Evolutionary conservation across 2,797 vertebrate genomes (phyloP).

Genomic region (Natrix natrix): DNA sequence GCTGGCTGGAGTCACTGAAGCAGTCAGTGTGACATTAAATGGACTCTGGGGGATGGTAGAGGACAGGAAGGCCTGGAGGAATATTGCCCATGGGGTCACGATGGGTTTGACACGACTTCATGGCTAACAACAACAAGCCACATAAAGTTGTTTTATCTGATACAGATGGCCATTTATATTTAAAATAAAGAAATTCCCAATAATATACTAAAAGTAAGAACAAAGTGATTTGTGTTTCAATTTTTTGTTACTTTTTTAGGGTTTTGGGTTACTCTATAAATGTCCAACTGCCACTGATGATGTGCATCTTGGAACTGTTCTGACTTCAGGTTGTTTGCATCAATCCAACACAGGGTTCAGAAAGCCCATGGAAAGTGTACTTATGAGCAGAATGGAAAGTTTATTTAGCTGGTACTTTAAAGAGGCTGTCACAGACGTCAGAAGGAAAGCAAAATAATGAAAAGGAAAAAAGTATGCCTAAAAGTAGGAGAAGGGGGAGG

Average conservation of each 20-base stretch:
- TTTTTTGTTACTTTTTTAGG: not conserved
- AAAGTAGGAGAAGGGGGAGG: not conserved
- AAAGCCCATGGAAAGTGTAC: conserved; percentile 51
- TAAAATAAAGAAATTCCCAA: conserved; percentile 2
- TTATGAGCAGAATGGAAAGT: conserved; percentile 3
- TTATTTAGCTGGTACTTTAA: conserved; percentile 46
- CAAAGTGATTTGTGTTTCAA: conserved; percentile 40
- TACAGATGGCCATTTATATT: not conserved
- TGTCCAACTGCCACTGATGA: conserved; percentile 40
- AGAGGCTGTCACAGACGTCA: conserved; percentile 8
- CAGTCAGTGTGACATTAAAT: too few species aligned
- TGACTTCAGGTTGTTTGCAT: conserved; percentile 40
- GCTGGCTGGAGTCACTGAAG: too few species aligned
- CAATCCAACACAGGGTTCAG: conserved; percentile 34
- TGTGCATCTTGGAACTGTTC: conserved; percentile 47
- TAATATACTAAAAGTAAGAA: conserved; percentile 41
- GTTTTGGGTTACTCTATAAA: not conserved
- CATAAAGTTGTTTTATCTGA: not conserved
- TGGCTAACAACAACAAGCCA: not conserved
- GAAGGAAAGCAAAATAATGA: conserved; percentile 39
- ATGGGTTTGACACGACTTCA: too few species aligned
- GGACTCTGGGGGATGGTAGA: too few species aligned
- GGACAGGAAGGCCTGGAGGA: too few species aligned
- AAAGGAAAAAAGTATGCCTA: not conserved
- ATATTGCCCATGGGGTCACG: too few species aligned